phyloP scores from a whole-genome alignment of 2,888 invertebrate genomes.

The Embidobia sp. region DNA sequence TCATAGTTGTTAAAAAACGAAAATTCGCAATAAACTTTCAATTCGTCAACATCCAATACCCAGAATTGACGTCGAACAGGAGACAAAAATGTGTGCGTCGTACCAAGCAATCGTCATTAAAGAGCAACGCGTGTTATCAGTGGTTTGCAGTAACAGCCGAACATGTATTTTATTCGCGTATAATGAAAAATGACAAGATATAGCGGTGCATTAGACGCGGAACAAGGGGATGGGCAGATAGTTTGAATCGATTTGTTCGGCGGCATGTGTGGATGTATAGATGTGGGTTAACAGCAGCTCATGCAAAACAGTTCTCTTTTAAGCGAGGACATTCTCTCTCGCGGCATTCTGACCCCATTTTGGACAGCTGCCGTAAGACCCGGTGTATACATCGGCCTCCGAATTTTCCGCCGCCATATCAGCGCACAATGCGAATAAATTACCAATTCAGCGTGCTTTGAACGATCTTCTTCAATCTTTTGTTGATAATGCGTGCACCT shows the following conservation, averaged over 20 bases:
- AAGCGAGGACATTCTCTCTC: conserved; percentile 69
- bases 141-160: conserved; percentile 5
- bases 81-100: no score
- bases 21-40: no score
- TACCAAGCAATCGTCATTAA: conserved; percentile 13
- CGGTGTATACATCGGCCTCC: conserved; percentile 36
- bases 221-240: conserved; percentile 40
- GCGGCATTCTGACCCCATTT: conserved; percentile 68
- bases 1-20: no score
- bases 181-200: conserved; percentile 52
- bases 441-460: conserved; percentile 31
- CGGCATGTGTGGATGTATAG: conserved; percentile 62
- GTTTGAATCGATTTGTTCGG: conserved; percentile 64
- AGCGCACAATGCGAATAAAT: conserved; percentile 53
- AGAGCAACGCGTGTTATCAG: background rate
- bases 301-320: conserved; percentile 73
- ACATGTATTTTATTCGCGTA: conserved; percentile 20
- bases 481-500: conserved; percentile 2
- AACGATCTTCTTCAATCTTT: conserved; percentile 28
- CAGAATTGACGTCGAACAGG: no score
- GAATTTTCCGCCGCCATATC: conserved; percentile 37
- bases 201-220: conserved; percentile 30
- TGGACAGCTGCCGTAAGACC: conserved; percentile 42
- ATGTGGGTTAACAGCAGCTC: conserved; percentile 77
- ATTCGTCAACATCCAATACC: no score